Percentiles rank a stretch among this genome's conserved stretches.
phyloP scores from a whole-genome alignment of 1,140 invertebrate genomes.

The Agrilus planipennis region DNA sequence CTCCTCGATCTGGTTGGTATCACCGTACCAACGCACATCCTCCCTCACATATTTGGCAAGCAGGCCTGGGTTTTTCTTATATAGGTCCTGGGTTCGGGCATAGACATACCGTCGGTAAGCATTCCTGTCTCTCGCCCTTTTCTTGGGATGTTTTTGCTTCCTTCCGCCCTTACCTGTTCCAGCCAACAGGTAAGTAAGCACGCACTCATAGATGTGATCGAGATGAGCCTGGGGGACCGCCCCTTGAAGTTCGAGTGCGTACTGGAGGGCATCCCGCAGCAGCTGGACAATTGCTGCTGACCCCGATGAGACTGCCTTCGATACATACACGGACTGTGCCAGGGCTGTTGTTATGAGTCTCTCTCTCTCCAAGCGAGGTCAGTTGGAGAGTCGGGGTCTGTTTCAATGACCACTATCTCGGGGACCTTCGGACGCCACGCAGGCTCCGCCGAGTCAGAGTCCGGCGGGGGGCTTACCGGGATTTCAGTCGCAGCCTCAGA shows the following conservation, averaged over 20 bases:
- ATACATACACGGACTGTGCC: neutral
- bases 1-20: neutral
- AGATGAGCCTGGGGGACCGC: slow-evolving; percentile 4
- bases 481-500: no score
- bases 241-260: neutral
- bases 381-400: neutral
- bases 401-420: neutral
- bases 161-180: neutral
- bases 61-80: slow-evolving; percentile 5
- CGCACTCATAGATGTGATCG: slow-evolving; percentile 1
- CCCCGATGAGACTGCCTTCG: slow-evolving; percentile 5
- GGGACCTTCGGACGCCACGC: neutral
- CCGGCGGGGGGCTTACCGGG: neutral
- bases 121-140: neutral
- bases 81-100: slow-evolving; percentile 5
- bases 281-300: slow-evolving; percentile 2
- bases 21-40: slow-evolving; percentile 2
- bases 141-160: neutral
- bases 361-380: slow-evolving; percentile 1
- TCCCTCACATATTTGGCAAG: neutral
- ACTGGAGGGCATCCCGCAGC: slow-evolving; percentile 4
- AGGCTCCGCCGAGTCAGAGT: neutral
- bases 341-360: slow-evolving; percentile 4
- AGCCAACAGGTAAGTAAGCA: neutral
- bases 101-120: slow-evolving; percentile 2